Base-by-base conservation (phyloP, 2,797 vertebrate genomes). In the Picus viridis region DNA sequence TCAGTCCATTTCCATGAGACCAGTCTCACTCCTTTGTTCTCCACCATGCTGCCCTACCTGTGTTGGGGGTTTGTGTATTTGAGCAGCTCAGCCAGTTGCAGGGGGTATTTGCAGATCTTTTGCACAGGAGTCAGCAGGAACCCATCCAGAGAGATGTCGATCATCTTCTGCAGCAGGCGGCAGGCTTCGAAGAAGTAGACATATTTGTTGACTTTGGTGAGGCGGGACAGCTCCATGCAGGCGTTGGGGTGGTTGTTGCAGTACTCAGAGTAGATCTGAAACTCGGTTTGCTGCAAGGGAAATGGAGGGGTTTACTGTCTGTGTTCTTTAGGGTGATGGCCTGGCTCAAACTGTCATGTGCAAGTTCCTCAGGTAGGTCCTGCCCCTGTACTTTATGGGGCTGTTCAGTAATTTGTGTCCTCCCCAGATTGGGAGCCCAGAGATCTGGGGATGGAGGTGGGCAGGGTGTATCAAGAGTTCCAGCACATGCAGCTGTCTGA, bases 171-270 rank as follows among this genome's bases (percentile, higher is more conserved):
- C 43, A 99, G 98, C 91, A 99, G 97, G 23, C 99, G 98, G 92
- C 99, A 99, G 27, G 99, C 99, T 96, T 99, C 99, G 1, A 99
- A 99, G 98, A 99, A 99, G 97, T 99, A 99, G 82, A 99, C 98
- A 0, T 99, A 99, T 97, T 99, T 99, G 98, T 98, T 99, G 79
- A 99, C 97, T 96, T 99, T 99, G 97, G 98, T 97, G 74, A 99
- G 98, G 92, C 98, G 98, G 13, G 98, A 98, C 64, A 99, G 98
- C 97, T 99, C 99, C 91, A 98, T 54, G 62, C 98, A 99, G 96
- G 99, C 99, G 1, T 98, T 99, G 88, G 99, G 99, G 95, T 99
- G 99, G 97, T 99, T 99, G 98, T 99, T 99, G 97, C 99, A 99
- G 94, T 99, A 99, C 90, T 99, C 99, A 0, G 99, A 99, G 94